A percentile compares a stretch with the other conserved stretches of the same genome.
Evolutionary conservation across 2,113 vertebrate species (phyloP).

Genomic region (Propithecus coquereli): DNA sequence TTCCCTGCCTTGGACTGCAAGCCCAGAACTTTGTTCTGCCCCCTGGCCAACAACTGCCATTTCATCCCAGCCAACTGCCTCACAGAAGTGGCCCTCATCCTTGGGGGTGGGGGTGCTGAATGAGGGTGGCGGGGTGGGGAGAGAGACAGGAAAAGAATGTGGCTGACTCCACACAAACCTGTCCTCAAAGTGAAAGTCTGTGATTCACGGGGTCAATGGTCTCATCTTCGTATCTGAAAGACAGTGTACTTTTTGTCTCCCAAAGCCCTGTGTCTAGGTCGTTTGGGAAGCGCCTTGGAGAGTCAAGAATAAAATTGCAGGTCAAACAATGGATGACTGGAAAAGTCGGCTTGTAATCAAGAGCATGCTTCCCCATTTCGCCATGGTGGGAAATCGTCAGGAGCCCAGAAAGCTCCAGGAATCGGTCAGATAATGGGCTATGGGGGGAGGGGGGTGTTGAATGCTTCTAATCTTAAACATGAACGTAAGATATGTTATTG

Average conservation of each 20-base stretch:
- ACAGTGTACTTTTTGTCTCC: conserved; percentile 72
- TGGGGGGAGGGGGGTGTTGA: conserved; percentile 43
- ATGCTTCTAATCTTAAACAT: conserved; percentile 60
- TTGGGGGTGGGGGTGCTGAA: background rate
- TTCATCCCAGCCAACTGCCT: background rate
- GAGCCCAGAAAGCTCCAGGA: conserved; percentile 57
- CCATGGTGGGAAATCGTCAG: conserved; percentile 47
- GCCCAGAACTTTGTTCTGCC: background rate
- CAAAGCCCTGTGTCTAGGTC: conserved; percentile 72
- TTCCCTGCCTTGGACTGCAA: background rate
- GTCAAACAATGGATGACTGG: conserved; percentile 64
- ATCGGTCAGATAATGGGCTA: conserved; percentile 69
- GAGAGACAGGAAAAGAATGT: conserved; percentile 14
- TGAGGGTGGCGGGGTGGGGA: background rate
- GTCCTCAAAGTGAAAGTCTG: conserved; percentile 29
- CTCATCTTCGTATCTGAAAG: conserved; percentile 63
- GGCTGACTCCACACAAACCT: background rate
- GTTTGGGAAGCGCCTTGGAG: conserved; percentile 65
- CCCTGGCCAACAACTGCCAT: background rate
- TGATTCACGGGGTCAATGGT: conserved; percentile 49
- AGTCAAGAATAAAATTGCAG: conserved; percentile 59
- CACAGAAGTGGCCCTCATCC: background rate
- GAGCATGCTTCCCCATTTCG: conserved; percentile 37
- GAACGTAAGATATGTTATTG: conserved; percentile 63
- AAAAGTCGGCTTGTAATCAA: conserved; percentile 63